A percentile compares a stretch with the other conserved stretches of the same genome.
Conservation (phyloP, 2,797 vertebrate genomes). For the Smutsia temminckii region DNA sequence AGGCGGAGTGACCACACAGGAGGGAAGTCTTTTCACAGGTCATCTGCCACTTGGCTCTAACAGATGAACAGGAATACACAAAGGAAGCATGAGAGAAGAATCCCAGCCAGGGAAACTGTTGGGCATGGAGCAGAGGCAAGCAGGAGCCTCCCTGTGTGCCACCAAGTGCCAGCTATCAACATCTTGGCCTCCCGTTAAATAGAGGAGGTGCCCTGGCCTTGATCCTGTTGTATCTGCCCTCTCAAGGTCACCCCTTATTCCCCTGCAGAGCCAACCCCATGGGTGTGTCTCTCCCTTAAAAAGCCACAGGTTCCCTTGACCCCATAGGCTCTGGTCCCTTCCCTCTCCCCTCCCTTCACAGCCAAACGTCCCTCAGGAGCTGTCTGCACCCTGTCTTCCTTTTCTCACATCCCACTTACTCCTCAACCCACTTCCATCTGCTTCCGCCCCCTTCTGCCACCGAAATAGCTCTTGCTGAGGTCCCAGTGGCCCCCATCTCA, state of each 20-base stretch:
- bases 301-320: constrained; percentile 6
- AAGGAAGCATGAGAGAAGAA: neutral
- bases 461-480: constrained; percentile 57
- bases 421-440: constrained; percentile 73
- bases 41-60: neutral
- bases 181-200: neutral
- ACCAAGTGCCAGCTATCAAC: neutral
- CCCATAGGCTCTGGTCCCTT: neutral
- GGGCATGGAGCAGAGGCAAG: neutral
- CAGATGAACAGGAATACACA: neutral
- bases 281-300: neutral
- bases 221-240: neutral
- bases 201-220: neutral
- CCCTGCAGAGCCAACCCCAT: neutral
- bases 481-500: neutral
- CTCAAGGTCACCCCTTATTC: neutral
- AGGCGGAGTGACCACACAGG: neutral
- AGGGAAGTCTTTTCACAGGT: neutral
- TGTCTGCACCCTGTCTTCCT: constrained; percentile 50
- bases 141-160: neutral
- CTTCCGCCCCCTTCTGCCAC: constrained; percentile 55
- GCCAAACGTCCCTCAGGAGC: neutral
- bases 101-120: neutral
- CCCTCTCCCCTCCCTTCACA: neutral
- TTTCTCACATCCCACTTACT: constrained; percentile 67